Evolutionary conservation across 2,888 invertebrate genomes (phyloP).

Genomic region (Leptinotarsa peninsularis): DNA sequence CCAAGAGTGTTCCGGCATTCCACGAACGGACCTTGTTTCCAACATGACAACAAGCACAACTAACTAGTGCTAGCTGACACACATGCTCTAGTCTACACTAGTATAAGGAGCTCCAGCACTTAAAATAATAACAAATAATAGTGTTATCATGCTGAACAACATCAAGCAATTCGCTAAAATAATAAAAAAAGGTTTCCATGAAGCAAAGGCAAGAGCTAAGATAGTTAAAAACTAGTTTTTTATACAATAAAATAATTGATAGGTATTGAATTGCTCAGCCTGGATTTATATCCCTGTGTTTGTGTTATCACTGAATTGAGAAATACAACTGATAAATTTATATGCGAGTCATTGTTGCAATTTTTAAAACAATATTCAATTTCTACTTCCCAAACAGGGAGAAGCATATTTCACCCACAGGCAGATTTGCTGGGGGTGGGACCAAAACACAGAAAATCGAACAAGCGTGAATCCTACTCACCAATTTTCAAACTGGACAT

Average conservation of each 20-base stretch:
- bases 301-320: neutral
- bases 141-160: constrained; percentile 35
- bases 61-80: constrained; percentile 59
- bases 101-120: constrained; percentile 51
- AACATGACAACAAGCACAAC: constrained; percentile 72
- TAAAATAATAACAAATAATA: constrained; percentile 48
- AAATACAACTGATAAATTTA: neutral
- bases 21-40: constrained; percentile 80
- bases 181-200: constrained; percentile 10
- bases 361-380: constrained; percentile 29
- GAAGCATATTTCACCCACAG: constrained; percentile 47
- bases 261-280: no score
- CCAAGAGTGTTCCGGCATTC: constrained; percentile 77
- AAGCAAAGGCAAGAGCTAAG: constrained; percentile 27
- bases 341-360: constrained; percentile 25
- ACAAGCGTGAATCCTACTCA: constrained; percentile 60
- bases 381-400: constrained; percentile 31
- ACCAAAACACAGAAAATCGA: constrained; percentile 52
- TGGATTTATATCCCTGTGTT: constrained; percentile 1
- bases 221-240: constrained; percentile 20
- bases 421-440: constrained; percentile 60
- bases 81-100: constrained; percentile 62
- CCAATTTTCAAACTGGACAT: constrained; percentile 75
- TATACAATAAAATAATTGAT: no score
- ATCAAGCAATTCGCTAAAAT: constrained; percentile 9